Evolutionary conservation across 1,140 invertebrate genomes (phyloP), one percentile per base, ranked within the genome.

Genomic region (Microplitis mediator): DNA sequence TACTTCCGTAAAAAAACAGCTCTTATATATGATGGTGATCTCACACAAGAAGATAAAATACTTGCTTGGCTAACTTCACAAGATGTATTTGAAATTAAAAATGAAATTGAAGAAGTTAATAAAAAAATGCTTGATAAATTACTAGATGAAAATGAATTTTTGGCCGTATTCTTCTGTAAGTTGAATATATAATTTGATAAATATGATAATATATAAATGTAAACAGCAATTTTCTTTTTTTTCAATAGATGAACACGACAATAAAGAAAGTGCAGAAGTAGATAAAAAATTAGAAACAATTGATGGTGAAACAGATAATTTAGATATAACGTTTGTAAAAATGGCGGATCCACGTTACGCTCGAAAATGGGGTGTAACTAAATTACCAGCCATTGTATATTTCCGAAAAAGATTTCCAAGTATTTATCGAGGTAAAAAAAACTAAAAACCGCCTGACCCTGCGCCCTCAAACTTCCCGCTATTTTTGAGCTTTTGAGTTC

Each of bases 21-120:
- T 0, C 90, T 97, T 76, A 88, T 96, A 5, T 98, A 97, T 79
- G 96, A 97, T 76, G 95, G 96, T n/a, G 95, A 97, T 83, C 83
- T 97, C 36, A 91, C 91, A 58, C 95, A 97, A 84, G 94, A 95
- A 62, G 94, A 96, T 60, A 94, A 92, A 82, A 91, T 97, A 34
- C 86, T 97, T 0, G 90, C 92, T 72, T 98, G 96, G 96, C 85
- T 98, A 11, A 97, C 96, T 8, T 96, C 95, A 11, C 95, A 97
- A 83, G 96, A 98, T 84, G 95, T 97, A 31, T 97, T 98, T 87
- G 95, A 97, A 87, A 93, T 97, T 45, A 96, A 97, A 88, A 97
- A 97, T 84, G 96, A 98, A 90, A 98, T 98, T 80, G 96, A 97
- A 85, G 95, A 97, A 85, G 95, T 98, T 0, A 98, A 97, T 83